Conservation (phyloP, 2,113 vertebrate genomes). For the Ageneiosus marmoratus region DNA sequence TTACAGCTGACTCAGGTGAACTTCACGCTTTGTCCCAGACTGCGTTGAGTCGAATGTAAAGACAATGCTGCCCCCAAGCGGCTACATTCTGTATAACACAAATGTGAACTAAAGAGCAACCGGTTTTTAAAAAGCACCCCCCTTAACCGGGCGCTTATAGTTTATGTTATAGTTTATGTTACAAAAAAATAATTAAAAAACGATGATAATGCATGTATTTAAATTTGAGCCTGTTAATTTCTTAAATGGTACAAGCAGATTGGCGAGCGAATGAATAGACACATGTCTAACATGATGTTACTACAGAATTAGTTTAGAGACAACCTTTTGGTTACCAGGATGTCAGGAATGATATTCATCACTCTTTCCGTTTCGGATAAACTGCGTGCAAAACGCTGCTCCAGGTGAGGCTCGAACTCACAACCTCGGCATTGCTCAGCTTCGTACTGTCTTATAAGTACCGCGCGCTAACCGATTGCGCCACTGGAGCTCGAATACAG, state of each 20-base stretch:
- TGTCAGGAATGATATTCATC: not conserved
- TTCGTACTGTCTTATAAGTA: constrained; percentile 96
- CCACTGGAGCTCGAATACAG: constrained; percentile 82
- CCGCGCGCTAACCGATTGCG: constrained; percentile 99
- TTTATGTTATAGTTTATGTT: not conserved
- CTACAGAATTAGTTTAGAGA: not conserved
- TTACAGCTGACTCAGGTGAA: not conserved
- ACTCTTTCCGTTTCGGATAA: not conserved
- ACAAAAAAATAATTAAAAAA: not conserved
- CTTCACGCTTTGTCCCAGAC: not conserved
- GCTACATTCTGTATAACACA: constrained; percentile 14
- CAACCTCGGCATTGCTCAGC: constrained; percentile 94
- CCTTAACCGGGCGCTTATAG: not conserved
- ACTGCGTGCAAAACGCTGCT: constrained; percentile 76
- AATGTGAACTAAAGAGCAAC: not conserved
- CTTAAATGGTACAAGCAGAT: not conserved
- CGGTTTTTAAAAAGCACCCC: not conserved
- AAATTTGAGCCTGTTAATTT: not conserved
- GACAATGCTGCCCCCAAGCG: constrained; percentile 27
- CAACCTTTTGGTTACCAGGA: too few relatives aligned
- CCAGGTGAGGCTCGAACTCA: constrained; percentile 99
- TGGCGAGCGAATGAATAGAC: not conserved
- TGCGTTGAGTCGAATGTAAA: not conserved
- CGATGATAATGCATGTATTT: too few relatives aligned
- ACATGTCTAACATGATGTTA: fast-evolving